Evolutionary conservation across 2,797 vertebrate species (phyloP).

Genomic region (Amblyraja radiata): DNA sequence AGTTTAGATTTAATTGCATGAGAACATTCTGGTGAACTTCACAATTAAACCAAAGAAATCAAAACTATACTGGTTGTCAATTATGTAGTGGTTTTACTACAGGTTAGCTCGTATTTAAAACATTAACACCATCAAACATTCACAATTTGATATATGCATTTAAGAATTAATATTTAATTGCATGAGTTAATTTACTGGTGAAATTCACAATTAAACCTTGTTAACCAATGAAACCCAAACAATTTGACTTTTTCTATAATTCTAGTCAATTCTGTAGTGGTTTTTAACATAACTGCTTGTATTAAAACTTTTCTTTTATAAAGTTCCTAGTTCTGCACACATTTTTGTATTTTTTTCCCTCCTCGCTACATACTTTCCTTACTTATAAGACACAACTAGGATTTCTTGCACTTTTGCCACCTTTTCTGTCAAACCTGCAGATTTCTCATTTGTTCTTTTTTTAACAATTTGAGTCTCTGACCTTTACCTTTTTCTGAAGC

Average conservation of each 20-base stretch:
- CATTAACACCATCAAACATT: background rate
- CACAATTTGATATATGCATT: background rate
- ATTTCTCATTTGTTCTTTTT: background rate
- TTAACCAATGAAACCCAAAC: background rate
- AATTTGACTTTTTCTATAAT: background rate
- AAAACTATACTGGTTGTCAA: background rate
- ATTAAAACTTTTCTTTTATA: background rate
- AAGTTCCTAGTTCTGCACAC: background rate
- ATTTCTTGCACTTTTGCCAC: background rate
- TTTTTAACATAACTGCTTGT: background rate
- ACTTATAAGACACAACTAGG: too few species aligned
- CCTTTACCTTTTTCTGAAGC: background rate
- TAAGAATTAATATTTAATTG: background rate
- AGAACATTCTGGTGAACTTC: background rate
- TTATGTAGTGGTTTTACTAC: background rate
- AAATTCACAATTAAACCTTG: background rate
- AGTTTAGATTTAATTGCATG: background rate
- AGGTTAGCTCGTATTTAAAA: background rate
- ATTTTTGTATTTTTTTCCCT: background rate
- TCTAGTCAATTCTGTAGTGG: background rate
- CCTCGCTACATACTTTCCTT: background rate
- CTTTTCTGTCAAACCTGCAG: background rate
- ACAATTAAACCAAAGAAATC: background rate
- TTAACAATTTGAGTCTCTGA: background rate
- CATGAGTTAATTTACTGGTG: background rate